A percentile compares a stretch with the other conserved stretches of the same genome.
phyloP scores from a whole-genome alignment of 2,113 vertebrate species.

The Triplophysa rosa region DNA sequence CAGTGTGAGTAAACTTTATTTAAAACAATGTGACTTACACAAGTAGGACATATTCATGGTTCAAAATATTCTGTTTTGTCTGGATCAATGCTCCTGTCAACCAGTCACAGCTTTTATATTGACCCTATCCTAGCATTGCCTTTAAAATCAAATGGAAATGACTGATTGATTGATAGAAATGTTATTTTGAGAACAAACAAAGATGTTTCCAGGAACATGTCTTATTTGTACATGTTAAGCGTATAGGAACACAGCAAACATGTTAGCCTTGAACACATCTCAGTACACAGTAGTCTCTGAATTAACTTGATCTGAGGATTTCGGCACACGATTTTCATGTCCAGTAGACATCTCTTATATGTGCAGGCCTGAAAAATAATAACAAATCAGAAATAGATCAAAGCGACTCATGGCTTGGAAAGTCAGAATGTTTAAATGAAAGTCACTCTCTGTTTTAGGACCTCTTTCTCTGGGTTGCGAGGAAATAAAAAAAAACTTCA shows the following conservation, averaged over 20 bases:
- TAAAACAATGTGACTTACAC: not conserved
- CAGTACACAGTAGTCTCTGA: not conserved
- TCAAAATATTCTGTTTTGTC: not conserved
- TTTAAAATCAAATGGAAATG: not conserved
- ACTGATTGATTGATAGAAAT: not conserved
- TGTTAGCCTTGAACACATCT: not conserved
- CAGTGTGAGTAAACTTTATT: too few species aligned
- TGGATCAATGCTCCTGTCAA: not conserved
- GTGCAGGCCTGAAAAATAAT: conserved; percentile 3
- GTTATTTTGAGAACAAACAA: not conserved
- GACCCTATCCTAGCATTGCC: not conserved
- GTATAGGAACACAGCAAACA: not conserved
- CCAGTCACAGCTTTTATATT: not conserved
- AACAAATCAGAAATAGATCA: conserved; percentile 48
- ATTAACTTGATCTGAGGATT: not conserved
- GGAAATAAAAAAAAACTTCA: conserved; percentile 9
- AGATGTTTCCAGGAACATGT: not conserved
- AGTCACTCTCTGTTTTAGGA: conserved; percentile 37
- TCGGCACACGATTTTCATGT: not conserved
- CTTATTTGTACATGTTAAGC: not conserved
- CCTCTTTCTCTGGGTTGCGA: conserved; percentile 23
- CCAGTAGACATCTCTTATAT: not conserved
- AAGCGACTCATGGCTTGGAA: conserved; percentile 42
- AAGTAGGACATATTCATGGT: not conserved
- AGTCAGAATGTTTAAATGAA: conserved; percentile 51